Evolutionary conservation across 2,797 vertebrate species (phyloP).

Genomic region (Mus spretus): DNA sequence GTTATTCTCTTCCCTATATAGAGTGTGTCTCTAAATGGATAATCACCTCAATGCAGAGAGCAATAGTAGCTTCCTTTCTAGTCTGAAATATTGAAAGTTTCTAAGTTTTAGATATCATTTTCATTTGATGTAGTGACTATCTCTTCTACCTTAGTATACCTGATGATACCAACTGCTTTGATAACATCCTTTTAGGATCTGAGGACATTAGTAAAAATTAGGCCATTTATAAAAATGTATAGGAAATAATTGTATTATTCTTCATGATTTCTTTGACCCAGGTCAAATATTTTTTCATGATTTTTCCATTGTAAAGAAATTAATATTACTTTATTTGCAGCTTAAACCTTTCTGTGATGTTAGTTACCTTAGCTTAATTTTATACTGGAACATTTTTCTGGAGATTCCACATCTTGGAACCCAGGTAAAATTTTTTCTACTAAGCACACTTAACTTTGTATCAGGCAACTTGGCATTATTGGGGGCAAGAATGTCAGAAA

Average conservation of each 20-base stretch:
- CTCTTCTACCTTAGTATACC: not conserved
- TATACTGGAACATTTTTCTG: not conserved
- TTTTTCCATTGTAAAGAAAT: not conserved
- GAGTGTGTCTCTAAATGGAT: not conserved
- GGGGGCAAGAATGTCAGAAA: not conserved
- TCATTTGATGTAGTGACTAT: not conserved
- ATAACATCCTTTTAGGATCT: not conserved
- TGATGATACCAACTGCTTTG: not conserved
- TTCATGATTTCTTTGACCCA: not conserved
- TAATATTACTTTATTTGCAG: not conserved
- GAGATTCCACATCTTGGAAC: not conserved
- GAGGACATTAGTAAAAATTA: not conserved
- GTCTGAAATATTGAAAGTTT: not conserved
- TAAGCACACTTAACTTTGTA: not conserved
- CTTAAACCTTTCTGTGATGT: not conserved
- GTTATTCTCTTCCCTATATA: not conserved
- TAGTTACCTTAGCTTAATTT: slow-evolving; percentile 17
- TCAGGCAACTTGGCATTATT: not conserved
- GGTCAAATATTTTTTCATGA: not conserved
- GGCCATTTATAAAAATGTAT: not conserved
- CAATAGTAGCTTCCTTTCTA: not conserved
- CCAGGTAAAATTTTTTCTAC: not conserved
- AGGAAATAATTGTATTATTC: not conserved
- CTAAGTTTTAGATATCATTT: not conserved
- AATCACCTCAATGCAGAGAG: not conserved